These are phyloP conservation scores for Tridacna crocea DNA, from an alignment of 2,888 invertebrate genomes.

Conservation along the genomic window DNA sequence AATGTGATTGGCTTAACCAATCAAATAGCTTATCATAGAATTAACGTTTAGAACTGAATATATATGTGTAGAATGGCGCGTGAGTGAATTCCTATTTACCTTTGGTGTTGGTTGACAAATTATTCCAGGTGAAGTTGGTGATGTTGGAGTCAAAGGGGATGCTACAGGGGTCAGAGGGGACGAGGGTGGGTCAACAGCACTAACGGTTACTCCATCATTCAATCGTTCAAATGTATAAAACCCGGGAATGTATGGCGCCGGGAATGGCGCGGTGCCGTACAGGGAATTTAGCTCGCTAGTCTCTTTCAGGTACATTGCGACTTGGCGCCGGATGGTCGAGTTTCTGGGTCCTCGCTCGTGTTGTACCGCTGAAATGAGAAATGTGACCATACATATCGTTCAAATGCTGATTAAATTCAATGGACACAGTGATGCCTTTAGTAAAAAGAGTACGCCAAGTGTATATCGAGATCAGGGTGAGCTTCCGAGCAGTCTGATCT, in stretches of 20 bases:
- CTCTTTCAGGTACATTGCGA: slow-evolving; percentile 92
- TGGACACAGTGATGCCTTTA: no score
- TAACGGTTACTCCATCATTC: slow-evolving; percentile 75
- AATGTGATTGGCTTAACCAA: no score
- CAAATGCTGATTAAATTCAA: no score
- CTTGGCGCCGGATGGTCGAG: slow-evolving; percentile 96
- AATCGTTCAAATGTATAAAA: slow-evolving; percentile 74
- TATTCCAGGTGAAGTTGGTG: slow-evolving; percentile 61
- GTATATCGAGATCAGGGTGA: no score
- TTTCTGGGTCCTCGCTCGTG: slow-evolving; percentile 98
- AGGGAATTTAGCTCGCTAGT: slow-evolving; percentile 78
- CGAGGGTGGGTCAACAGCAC: slow-evolving; percentile 74
- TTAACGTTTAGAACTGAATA: no score
- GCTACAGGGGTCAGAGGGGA: slow-evolving; percentile 64
- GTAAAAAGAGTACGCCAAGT: no score
- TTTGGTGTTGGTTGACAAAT: slow-evolving; percentile 85
- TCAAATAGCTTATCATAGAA: no score
- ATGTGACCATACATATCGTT: background rate
- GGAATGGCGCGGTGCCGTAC: slow-evolving; percentile 73
- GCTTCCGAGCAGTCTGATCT: no score
- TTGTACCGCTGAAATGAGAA: slow-evolving; percentile 92
- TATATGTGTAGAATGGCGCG: no score
- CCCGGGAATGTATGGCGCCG: slow-evolving; percentile 77
- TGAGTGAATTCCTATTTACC: no score
- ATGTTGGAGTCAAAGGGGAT: slow-evolving; percentile 62